A percentile compares a stretch with the other conserved stretches of the same genome.
These are phyloP conservation scores for Lycopodina hypogea DNA, from an alignment of 37 sponge, comb jelly and placozoan species.

Conservation along the genomic window DNA sequence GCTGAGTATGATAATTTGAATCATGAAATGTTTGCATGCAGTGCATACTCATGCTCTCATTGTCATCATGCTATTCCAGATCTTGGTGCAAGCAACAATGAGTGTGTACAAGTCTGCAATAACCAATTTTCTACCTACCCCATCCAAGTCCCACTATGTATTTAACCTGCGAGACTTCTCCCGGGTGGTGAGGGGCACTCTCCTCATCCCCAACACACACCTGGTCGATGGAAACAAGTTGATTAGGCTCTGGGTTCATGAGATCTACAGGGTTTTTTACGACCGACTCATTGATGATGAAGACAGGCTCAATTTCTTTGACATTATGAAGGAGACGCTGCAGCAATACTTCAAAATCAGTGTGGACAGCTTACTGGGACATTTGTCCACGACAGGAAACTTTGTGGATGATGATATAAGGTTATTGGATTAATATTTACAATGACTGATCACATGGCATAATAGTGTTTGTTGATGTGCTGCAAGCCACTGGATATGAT, in stretches of 20 bases:
- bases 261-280: conserved; percentile 96
- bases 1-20: neutral
- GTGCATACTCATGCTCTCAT: too few species aligned
- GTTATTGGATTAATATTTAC: too few species aligned
- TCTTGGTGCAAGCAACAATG: conserved; percentile 92
- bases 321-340: conserved; percentile 75
- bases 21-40: neutral
- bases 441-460: too few species aligned
- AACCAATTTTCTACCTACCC: conserved; percentile 90
- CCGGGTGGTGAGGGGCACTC: conserved; percentile 84
- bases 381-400: conserved; percentile 37
- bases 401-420: conserved; percentile 77
- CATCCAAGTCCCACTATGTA: conserved; percentile 97
- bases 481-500: too few species aligned
- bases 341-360: conserved; percentile 83
- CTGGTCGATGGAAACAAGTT: conserved; percentile 89
- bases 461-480: too few species aligned
- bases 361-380: conserved; percentile 78
- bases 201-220: conserved; percentile 84
- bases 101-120: conserved; percentile 86
- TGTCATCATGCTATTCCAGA: conserved; percentile 26
- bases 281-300: conserved; percentile 89
- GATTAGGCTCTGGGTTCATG: conserved; percentile 91
- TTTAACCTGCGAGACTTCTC: conserved; percentile 98
- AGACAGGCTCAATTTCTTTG: conserved; percentile 89